Evolutionary conservation across 2,797 vertebrate genomes (phyloP), one percentile per base, ranked within the genome.

Genomic region (Ctenosaura bakeri): DNA sequence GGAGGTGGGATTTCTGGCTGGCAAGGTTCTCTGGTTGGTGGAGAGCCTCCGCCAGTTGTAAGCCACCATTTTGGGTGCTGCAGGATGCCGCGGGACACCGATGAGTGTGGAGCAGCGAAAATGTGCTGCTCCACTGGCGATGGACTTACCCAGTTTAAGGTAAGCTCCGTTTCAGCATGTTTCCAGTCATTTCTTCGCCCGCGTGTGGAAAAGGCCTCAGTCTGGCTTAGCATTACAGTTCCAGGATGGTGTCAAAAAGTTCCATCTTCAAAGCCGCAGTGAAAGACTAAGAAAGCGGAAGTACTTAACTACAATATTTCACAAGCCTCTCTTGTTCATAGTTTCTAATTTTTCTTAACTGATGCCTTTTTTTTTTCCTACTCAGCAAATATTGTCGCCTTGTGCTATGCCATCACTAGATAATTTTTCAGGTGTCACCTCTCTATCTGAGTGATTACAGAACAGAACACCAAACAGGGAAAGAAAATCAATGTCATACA

Each of bases 401-500:
- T 50, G 66, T 32, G 46, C 64, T 83, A 18, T 29, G 29, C 38
- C 29, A 89, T 89, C 81, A 52, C 29, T 35, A 83, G 81, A 64
- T 64, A 64, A 50, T 76, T 64, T 26, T 26, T 56, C 12, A 83
- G 71, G 71, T 89, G 81, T 83, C 16, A 83, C 54, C 42, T 62
- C 38, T 35, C 29, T 83, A 26, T 83, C 88, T 84, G 38, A 84
- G 52, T 88, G 50, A 82, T 82, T 82, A 54, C 35, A 59, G 52
- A 89, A 74, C 59, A 62, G 54, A 89, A 83, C 1, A 26, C 38
- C 71, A 83, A 56, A 26, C 38, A 76, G 42, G 56, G 42, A 64
- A 84, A 46, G 46, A 83, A 83, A 89, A 89, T 89, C 81, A 89
- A 90, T 87, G 66, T 6, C n/a, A 8, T n/a, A 69, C 1, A 9